Percentiles rank a stretch among this genome's conserved stretches.
These are phyloP conservation scores for Nomada fucata DNA, from an alignment of 2,888 invertebrate genomes.

Conservation along the genomic window DNA sequence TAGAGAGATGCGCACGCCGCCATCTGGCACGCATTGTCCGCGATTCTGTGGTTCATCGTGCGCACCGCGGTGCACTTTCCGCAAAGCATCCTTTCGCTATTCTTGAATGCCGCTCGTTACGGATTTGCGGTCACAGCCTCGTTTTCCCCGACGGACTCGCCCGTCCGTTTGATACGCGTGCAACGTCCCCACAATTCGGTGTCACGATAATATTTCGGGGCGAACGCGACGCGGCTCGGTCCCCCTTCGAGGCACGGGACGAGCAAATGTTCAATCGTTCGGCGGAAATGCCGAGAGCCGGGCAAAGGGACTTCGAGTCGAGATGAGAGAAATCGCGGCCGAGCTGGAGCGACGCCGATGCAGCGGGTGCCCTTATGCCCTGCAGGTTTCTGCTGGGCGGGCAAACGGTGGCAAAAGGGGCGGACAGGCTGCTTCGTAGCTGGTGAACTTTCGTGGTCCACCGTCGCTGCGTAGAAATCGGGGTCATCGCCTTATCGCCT, in stretches of 20 bases:
- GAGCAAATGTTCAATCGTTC: constrained; percentile 25
- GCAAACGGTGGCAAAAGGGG: constrained; percentile 65
- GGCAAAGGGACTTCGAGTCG: constrained; percentile 22
- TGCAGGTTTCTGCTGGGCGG: constrained; percentile 49
- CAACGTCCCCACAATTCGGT: neutral
- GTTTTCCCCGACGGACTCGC: neutral
- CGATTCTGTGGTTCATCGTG: constrained; percentile 31
- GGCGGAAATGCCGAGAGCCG: neutral
- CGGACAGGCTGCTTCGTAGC: constrained; percentile 52
- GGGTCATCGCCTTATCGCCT: constrained; percentile 20
- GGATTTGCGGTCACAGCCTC: constrained; percentile 54
- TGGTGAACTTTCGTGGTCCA: constrained; percentile 42
- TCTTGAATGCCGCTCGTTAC: constrained; percentile 36
- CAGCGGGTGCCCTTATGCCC: constrained; percentile 59
- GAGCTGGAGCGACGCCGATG: constrained; percentile 30
- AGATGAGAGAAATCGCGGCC: neutral
- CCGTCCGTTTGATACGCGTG: neutral
- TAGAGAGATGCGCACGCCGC: constrained; percentile 5
- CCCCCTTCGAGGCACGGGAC: neutral
- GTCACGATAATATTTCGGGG: neutral
- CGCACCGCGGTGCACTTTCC: constrained; percentile 9
- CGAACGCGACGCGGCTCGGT: constrained; percentile 42
- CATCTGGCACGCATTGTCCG: constrained; percentile 55
- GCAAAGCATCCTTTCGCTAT: constrained; percentile 23
- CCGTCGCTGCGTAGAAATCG: constrained; percentile 14